Evolutionary conservation across 1,140 invertebrate species (phyloP), one percentile per base, ranked within the genome.

Genomic region (Drosophila truncata): DNA sequence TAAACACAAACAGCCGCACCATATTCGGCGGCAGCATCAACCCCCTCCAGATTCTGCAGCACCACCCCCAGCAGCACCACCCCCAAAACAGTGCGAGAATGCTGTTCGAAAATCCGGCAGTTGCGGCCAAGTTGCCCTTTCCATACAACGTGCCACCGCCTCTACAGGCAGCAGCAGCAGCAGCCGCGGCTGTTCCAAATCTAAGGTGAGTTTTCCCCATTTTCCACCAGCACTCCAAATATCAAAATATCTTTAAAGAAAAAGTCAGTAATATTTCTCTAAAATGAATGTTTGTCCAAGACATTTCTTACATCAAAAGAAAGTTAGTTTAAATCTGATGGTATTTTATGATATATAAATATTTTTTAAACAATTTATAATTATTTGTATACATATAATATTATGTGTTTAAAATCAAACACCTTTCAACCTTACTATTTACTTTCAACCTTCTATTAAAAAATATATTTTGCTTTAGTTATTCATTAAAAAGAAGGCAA

Each of bases 61-160:
- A 59, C 35, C 71, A 59, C 31, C 78, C 60, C 14, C 73, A 83
- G 33, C 58, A 65, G 13, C 78, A 71, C 41, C 72, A 80, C 52
- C 76, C 59, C 55, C 80, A 73, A 62, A 79, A 64, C 76, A 72
- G 57, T 47, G 41, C 37, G 62, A 93, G 80, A 77, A 93, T 93
- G 92, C 81, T 93, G 62, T 93, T 93, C 65, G 92, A 93, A 71
- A 93, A 93, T 91, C 92, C 92, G 66, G 92, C 92, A 60, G 91
- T 93, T 73, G 92, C 92, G 80, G 92, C 86, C 23, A 93, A 93
- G 85, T 65, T 93, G 78, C 92, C 92, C 33, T 93, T 92, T 64
- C 92, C 92, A 49, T 93, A 93, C 42, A 93, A 91, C 72, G 92
- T 93, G 65, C 92, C 92, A 78, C 92, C 92, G 77, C 92, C 92